Evolutionary conservation across 2,113 vertebrate species (phyloP).

Genomic region (Sphyrna mokarran): DNA sequence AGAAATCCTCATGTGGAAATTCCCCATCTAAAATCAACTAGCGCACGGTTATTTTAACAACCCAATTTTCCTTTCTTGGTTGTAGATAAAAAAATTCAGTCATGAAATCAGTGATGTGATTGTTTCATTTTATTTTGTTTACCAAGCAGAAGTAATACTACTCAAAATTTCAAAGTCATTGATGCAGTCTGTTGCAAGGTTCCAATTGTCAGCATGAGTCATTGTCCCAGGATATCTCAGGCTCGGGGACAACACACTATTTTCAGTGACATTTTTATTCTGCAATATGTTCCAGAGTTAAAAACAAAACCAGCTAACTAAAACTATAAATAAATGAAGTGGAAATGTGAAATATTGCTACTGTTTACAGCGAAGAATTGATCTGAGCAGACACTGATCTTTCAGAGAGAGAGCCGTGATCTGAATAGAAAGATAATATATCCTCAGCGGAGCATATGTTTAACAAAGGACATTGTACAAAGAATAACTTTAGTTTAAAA

Average conservation of each 20-base stretch:
- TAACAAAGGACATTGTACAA: not conserved
- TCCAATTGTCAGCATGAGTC: constrained; percentile 21
- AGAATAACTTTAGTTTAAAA: not conserved
- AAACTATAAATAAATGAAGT: not conserved
- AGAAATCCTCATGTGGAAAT: not conserved
- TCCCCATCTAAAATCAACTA: not conserved
- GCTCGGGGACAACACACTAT: not conserved
- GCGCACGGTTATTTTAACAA: not conserved
- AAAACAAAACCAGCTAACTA: not conserved
- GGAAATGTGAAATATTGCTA: not conserved
- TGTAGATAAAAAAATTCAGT: not conserved
- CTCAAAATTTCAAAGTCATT: not conserved
- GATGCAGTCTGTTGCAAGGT: not conserved
- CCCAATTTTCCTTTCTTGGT: not conserved
- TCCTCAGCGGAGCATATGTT: not conserved
- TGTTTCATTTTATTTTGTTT: constrained; percentile 25
- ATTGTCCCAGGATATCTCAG: constrained; percentile 20
- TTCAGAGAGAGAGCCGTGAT: not conserved
- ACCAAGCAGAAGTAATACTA: not conserved
- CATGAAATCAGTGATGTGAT: not conserved
- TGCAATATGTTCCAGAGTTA: constrained; percentile 1
- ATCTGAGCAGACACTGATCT: not conserved
- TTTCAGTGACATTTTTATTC: constrained; percentile 20
- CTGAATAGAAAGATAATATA: not conserved
- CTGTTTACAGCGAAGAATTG: not conserved